phyloP scores from a whole-genome alignment of 1,140 invertebrate species.

The Penaeus indicus region DNA sequence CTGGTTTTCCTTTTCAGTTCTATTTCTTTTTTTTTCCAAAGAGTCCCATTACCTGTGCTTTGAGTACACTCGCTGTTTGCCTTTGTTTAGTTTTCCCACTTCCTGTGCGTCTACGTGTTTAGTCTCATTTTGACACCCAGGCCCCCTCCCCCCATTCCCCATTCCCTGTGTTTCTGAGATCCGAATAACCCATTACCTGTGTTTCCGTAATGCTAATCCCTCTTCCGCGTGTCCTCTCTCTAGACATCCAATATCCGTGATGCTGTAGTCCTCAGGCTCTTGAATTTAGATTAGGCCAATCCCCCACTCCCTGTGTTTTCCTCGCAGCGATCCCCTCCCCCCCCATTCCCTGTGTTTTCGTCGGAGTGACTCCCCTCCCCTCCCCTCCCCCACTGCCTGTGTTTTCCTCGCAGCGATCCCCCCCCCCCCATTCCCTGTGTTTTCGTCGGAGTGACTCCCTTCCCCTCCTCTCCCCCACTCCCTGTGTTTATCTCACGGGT shows the following conservation, averaged over 20 bases:
- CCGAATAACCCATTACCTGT: too few species aligned
- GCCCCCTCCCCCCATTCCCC: background rate
- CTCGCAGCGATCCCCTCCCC: conserved; percentile 22
- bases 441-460: background rate
- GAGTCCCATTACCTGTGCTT: background rate
- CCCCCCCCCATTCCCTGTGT: background rate
- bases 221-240: conserved; percentile 1
- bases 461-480: background rate
- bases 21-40: background rate
- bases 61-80: background rate
- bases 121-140: background rate
- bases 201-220: background rate
- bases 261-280: background rate
- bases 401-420: background rate
- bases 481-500: background rate
- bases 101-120: background rate
- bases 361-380: background rate
- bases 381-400: background rate
- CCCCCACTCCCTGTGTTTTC: conserved; percentile 21
- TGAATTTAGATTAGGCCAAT: background rate
- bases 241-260: background rate
- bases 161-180: too few species aligned
- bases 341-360: background rate
- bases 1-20: background rate
- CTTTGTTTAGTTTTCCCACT: background rate